phyloP scores from a whole-genome alignment of 2,797 vertebrate species.

The Enteromius afrohamiltoni region DNA sequence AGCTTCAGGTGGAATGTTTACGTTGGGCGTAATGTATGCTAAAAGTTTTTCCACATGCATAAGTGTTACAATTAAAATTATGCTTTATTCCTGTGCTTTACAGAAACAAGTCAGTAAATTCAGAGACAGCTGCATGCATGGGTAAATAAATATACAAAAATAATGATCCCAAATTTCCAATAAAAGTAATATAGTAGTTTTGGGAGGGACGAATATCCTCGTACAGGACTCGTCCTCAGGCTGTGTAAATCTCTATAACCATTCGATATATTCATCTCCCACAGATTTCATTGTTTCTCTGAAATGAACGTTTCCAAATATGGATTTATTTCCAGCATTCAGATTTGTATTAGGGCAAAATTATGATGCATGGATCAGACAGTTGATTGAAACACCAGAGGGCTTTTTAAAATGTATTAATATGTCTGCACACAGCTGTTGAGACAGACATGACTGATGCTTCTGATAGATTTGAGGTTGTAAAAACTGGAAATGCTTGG shows the following conservation, averaged over 20 bases:
- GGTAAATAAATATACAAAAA: slow-evolving; percentile 12
- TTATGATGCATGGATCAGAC: slow-evolving; percentile 50
- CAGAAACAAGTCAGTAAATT: not conserved
- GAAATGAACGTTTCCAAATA: slow-evolving; percentile 45
- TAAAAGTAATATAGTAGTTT: slow-evolving; percentile 6
- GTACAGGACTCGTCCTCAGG: slow-evolving; percentile 16
- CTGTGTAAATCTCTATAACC: slow-evolving; percentile 42
- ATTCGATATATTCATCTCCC: slow-evolving; percentile 49
- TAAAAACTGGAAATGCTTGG: slow-evolving; percentile 34
- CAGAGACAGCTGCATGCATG: not conserved
- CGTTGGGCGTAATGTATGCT: not conserved
- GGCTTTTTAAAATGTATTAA: slow-evolving; percentile 51
- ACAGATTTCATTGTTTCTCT: slow-evolving; percentile 41
- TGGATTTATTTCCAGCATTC: slow-evolving; percentile 49
- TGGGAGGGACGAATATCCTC: slow-evolving; percentile 1
- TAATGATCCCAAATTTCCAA: not conserved
- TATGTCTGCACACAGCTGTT: slow-evolving; percentile 38
- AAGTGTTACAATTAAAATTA: not conserved
- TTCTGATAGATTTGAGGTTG: slow-evolving; percentile 37
- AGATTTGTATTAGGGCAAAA: slow-evolving; percentile 42
- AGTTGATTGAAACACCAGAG: slow-evolving; percentile 46
- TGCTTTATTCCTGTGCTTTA: not conserved
- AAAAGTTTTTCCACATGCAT: not conserved
- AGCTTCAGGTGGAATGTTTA: not conserved
- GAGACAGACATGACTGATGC: slow-evolving; percentile 41